Evolutionary conservation across 2,888 invertebrate species (phyloP).

Genomic region (Omphaloscelis lunosa): DNA sequence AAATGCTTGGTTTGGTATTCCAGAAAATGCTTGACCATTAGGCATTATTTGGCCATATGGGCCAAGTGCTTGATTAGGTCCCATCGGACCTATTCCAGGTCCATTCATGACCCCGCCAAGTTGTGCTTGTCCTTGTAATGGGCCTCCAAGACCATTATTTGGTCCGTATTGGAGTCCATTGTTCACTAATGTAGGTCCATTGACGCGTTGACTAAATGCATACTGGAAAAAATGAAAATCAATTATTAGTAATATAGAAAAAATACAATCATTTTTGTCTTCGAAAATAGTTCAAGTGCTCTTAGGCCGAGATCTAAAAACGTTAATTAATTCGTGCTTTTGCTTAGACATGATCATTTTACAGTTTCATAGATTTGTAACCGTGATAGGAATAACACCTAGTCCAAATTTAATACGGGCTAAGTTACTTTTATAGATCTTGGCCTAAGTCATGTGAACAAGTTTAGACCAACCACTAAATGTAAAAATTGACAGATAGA

Average conservation of each 20-base stretch:
- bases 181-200: conserved; percentile 11
- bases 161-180: conserved; percentile 30
- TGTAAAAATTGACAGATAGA: not conserved
- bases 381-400: not conserved
- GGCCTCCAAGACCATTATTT: conserved; percentile 5
- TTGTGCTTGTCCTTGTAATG: conserved; percentile 13
- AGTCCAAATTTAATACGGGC: not conserved
- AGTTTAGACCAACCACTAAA: not conserved
- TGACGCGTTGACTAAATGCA: conserved; percentile 32
- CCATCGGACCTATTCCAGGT: conserved; percentile 17
- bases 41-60: conserved; percentile 19
- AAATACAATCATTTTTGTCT: not conserved
- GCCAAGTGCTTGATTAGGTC: conserved; percentile 29
- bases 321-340: no score
- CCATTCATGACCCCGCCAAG: not conserved
- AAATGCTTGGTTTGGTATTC: conserved; percentile 6
- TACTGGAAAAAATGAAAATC: conserved; percentile 38
- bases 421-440: not conserved
- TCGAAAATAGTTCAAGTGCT: not conserved
- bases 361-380: no score
- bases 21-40: conserved; percentile 10
- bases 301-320: no score
- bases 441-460: not conserved
- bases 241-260: not conserved
- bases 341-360: no score